Base-by-base conservation (phyloP, 2,797 vertebrate genomes). In the Cossypha polioptera region DNA sequence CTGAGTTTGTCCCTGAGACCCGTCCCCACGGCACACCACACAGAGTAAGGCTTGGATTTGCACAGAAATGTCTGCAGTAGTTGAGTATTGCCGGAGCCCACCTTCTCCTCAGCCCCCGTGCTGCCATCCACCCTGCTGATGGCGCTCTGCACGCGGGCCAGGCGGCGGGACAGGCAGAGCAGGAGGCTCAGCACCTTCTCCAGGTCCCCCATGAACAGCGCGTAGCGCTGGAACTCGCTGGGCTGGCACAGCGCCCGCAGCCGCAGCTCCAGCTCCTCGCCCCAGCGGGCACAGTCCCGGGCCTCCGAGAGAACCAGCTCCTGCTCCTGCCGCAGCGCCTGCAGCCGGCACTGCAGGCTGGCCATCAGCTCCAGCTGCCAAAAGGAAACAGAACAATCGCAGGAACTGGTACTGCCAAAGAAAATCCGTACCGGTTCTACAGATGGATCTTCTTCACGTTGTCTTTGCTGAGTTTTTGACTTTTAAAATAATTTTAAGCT, bases 171-270 rank as follows among this genome's bases (percentile, higher is more conserved):
- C 68, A 99, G 96, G 84, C 99, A 99, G 81, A 99, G 97, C 94
- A 99, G 93, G 92, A 99, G 98, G 96, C 97, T 99, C 73, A 99
- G 97, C n/a, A 99, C 99, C 15, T 99, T 98, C 97, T 99, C 99
- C 96, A 99, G 96, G 97, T 99, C 99, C 2, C 98, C 98, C 3
- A 99, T 98, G 97, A 99, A 99, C 92, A 98, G 98, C 74, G 85
- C 57, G 97, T 99, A 99, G 43, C 98, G 97, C 96, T 99, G 98
- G 16, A 98, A 96, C 93, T 99, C 99, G 5, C 98, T 93, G 3
- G 98, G 98, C 47, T 96, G 92, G 96, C 99, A 99, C 40, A 94
- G 55, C 1, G 97, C 97, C 3, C 28, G 83, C 42, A 99, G 98
- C 68, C 97, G 74, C 3, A 91, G 96, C 96, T 98, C 97, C 91